Base-by-base conservation (phyloP, 2,888 invertebrate species). In the Raillietiella orientalis region DNA sequence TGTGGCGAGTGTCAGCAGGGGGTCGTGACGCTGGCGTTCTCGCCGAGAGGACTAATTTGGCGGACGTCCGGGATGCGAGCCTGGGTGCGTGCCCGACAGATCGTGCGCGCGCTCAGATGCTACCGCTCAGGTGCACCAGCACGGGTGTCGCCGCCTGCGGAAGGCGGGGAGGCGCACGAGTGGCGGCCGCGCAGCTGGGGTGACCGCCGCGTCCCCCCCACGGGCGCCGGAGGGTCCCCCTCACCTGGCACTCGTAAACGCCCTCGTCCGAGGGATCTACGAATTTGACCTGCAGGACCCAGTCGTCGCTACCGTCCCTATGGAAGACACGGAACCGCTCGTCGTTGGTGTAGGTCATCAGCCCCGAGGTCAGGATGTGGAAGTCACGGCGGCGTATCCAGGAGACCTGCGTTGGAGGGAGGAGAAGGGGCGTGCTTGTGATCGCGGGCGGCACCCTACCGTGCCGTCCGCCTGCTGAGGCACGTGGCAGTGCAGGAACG, bases 281-380 rank as follows among this genome's bases (percentile, higher is more conserved):
- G 50, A 72, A 82, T 52, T 79, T 79, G 49, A 82, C 75, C 53
- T 79, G 77, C 36, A 82, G 55, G 26, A 72, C 75, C 79, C 79
- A 82, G 51, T 77, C 77, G 47, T 79, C 77, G 16, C 74, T 67
- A 27, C 74, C 71, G 42, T 79, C 74, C 34, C 64, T 58, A 50
- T 79, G 79, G 11, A 38, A 33, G 35, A 66, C 63, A 52, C 55
- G 54, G 36, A 52, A 51, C 30, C 51, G 36, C 39, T 75, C 74
- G 49, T 79, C 79, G 50, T 72, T 77, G 37, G 79, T 77, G 52
- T 74, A 79, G 40, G 75, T 67, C 48, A 69, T 69, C 47, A 70
- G 61, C 25, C 77, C 77, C 31, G 74, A 74, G 40, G 77, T 75
- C 43, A 79, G 58, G 43, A 79, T 77, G 55, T 79, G 79, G 70